Evolutionary conservation across 2,888 invertebrate genomes (phyloP).

Genomic region (Nesidiocoris tenuis): DNA sequence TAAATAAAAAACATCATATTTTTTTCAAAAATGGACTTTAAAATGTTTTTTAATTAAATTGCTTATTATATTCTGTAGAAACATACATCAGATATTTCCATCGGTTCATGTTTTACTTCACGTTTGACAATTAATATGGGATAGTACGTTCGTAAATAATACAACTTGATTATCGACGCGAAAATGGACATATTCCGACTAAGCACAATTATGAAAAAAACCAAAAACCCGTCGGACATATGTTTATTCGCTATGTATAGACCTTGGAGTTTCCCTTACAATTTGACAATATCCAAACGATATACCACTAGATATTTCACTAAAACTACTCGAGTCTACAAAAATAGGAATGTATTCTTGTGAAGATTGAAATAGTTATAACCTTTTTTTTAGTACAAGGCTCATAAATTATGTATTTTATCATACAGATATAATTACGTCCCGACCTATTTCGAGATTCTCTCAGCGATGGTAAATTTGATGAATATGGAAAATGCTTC

Average conservation of each 20-base stretch:
- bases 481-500: too few relatives aligned
- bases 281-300: conserved; percentile 19
- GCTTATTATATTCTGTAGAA: not conserved
- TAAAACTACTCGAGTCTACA: conserved; percentile 13
- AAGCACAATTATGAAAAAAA: not conserved
- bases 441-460: too few relatives aligned
- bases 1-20: too few relatives aligned
- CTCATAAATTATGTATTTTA: too few relatives aligned
- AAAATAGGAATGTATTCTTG: conserved; percentile 16
- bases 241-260: conserved; percentile 17
- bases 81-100: not conserved
- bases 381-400: not conserved
- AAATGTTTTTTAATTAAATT: not conserved
- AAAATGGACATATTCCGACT: conserved; percentile 34
- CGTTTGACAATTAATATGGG: too few relatives aligned
- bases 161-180: not conserved
- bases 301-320: not conserved
- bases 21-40: not conserved
- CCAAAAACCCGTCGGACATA: not conserved
- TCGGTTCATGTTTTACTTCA: too few relatives aligned
- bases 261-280: conserved; percentile 42
- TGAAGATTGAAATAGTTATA: not conserved
- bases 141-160: too few relatives aligned
- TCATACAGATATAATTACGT: too few relatives aligned
- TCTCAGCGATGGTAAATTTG: too few relatives aligned